A percentile compares a stretch with the other conserved stretches of the same genome.
phyloP scores from a whole-genome alignment of 2,797 vertebrate genomes.

The Gastrophryne carolinensis region DNA sequence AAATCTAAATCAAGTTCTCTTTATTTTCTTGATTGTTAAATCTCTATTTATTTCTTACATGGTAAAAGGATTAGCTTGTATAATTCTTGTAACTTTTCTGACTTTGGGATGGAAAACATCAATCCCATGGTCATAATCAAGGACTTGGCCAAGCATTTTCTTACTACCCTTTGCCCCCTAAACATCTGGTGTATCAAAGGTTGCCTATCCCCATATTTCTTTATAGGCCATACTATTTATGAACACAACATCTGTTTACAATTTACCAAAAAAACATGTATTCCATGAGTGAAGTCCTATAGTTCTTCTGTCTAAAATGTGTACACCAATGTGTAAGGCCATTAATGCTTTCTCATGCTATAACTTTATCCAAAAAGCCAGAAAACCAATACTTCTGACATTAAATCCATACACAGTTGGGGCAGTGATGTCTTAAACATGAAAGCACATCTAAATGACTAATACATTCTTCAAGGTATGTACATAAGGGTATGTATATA shows the following conservation, averaged over 20 bases:
- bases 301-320: not conserved
- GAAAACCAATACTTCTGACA: slow-evolving; percentile 29
- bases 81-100: no score
- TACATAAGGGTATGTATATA: no score
- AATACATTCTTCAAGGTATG: no score
- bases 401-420: slow-evolving; percentile 35
- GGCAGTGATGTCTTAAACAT: slow-evolving; percentile 21
- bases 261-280: not conserved
- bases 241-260: not conserved
- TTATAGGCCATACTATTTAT: not conserved
- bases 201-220: not conserved
- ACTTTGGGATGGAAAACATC: no score
- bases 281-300: not conserved
- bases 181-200: not conserved
- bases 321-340: not conserved
- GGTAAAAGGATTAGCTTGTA: no score
- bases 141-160: not conserved
- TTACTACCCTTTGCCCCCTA: not conserved
- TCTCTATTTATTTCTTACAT: no score
- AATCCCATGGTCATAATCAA: not conserved
- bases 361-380: slow-evolving; percentile 6
- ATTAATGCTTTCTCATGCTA: slow-evolving; percentile 28
- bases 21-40: no score
- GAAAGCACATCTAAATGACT: slow-evolving; percentile 27
- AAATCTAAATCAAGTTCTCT: no score